Evolutionary conservation across 2,113 vertebrate species (phyloP).

Genomic region (Eidolon helvum): DNA sequence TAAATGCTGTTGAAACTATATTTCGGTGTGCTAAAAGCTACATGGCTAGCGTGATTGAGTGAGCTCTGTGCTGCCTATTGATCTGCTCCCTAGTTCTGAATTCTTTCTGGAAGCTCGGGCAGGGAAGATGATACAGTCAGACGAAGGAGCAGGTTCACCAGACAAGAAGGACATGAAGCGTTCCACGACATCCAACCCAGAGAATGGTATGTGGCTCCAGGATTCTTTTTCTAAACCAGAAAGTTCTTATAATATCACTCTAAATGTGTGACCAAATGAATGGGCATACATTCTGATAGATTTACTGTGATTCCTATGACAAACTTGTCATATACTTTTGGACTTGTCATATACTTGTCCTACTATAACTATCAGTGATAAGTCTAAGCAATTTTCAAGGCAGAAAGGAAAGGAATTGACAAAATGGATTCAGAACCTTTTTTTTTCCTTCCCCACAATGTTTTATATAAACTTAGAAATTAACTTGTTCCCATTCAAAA

Average conservation of each 20-base stretch:
- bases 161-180: constrained; percentile 70
- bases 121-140: constrained; percentile 71
- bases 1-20: background rate
- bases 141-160: constrained; percentile 62
- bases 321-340: background rate
- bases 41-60: background rate
- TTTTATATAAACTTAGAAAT: background rate
- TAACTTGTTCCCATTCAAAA: background rate
- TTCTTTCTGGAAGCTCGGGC: background rate
- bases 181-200: constrained; percentile 62
- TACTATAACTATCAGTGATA: background rate
- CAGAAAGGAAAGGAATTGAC: background rate
- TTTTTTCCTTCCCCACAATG: background rate
- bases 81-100: constrained; percentile 38
- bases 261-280: background rate
- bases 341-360: background rate
- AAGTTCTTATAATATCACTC: background rate
- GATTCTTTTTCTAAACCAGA: background rate
- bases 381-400: background rate
- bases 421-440: background rate
- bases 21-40: background rate
- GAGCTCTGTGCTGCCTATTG: background rate
- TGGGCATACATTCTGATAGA: background rate
- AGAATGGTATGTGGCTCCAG: constrained; percentile 77
- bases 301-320: background rate